These are phyloP conservation scores for Baccha elongata DNA, from an alignment of 2,888 invertebrate species.

Conservation along the genomic window DNA sequence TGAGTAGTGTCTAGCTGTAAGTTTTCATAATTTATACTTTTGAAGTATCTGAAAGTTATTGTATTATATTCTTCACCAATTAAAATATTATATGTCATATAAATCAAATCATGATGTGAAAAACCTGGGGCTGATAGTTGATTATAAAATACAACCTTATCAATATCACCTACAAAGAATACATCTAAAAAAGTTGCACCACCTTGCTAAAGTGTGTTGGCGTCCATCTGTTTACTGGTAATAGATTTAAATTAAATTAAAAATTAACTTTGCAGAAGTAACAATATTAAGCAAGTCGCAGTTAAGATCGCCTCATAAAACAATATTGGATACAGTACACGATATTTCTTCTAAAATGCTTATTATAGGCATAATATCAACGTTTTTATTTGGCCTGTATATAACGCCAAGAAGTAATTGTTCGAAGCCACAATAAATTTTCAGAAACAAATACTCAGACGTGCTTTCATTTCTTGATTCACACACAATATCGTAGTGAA, in stretches of 20 bases:
- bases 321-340: background rate
- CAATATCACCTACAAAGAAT: background rate
- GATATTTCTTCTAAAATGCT: background rate
- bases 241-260: background rate
- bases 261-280: background rate
- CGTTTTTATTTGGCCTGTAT: background rate
- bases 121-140: too few relatives aligned
- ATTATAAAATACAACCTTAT: background rate
- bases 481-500: background rate
- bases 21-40: too few relatives aligned
- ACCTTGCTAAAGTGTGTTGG: background rate
- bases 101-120: too few relatives aligned
- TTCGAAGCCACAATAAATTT: background rate
- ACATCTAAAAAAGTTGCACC: background rate
- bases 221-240: background rate
- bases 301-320: background rate
- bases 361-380: background rate
- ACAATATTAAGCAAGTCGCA: background rate
- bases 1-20: too few relatives aligned
- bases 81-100: background rate
- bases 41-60: too few relatives aligned
- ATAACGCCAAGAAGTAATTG: background rate
- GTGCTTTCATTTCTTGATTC: background rate
- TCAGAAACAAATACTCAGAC: background rate
- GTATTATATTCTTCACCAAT: background rate